Percentiles rank a stretch among this genome's conserved stretches.
phyloP scores from a whole-genome alignment of 2,888 invertebrate genomes.

The Pyrochroa serraticornis region DNA sequence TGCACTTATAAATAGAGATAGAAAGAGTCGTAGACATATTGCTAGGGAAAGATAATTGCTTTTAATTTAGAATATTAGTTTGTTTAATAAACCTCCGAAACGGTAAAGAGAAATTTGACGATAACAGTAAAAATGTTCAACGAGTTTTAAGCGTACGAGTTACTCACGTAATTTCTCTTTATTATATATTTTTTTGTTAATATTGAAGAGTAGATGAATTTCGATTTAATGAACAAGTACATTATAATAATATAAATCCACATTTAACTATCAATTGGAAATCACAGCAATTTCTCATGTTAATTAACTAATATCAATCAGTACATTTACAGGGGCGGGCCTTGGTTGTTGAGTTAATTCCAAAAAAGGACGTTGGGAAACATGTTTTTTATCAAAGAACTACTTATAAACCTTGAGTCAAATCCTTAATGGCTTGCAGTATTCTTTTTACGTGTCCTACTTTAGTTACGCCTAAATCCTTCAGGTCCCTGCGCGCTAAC shows the following conservation, averaged over 20 bases:
- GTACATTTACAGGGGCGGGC: slow-evolving; percentile 17
- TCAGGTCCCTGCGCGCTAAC: slow-evolving; percentile 82
- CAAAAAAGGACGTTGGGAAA: not conserved
- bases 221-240: slow-evolving; percentile 18
- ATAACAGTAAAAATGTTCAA: slow-evolving; percentile 14
- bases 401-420: slow-evolving; percentile 58
- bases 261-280: slow-evolving; percentile 24
- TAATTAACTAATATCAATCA: slow-evolving; percentile 20
- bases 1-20: slow-evolving; percentile 9
- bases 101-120: slow-evolving; percentile 15
- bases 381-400: not conserved
- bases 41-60: slow-evolving; percentile 57
- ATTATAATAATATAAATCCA: slow-evolving; percentile 15
- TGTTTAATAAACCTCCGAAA: slow-evolving; percentile 24
- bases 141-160: slow-evolving; percentile 29
- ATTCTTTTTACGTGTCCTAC: slow-evolving; percentile 96
- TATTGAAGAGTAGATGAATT: slow-evolving; percentile 33
- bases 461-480: slow-evolving; percentile 92
- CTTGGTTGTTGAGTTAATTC: not conserved
- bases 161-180: slow-evolving; percentile 16
- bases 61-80: slow-evolving; percentile 58
- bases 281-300: slow-evolving; percentile 32
- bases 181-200: slow-evolving; percentile 18
- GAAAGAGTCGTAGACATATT: slow-evolving; percentile 39
- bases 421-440: slow-evolving; percentile 88